A percentile compares a stretch with the other conserved stretches of the same genome.
These are phyloP conservation scores for Nannoperca obscura DNA, from an alignment of 2,797 vertebrate genomes.

Conservation along the genomic window DNA sequence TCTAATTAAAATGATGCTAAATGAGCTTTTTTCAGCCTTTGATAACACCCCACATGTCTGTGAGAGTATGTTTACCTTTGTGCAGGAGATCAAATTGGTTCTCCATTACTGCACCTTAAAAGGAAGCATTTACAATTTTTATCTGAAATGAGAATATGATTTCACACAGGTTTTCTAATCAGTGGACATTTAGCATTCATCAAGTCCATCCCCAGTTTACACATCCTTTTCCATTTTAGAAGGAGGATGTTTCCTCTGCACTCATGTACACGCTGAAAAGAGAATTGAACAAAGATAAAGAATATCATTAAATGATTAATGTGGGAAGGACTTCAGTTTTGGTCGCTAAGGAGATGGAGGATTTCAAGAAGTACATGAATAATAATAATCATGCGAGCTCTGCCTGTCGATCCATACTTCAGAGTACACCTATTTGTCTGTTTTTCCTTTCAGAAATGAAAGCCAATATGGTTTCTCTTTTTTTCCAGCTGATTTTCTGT, in stretches of 20 bases:
- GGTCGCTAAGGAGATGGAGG: slow-evolving; percentile 65
- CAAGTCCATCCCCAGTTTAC: slow-evolving; percentile 72
- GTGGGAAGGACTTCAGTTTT: slow-evolving; percentile 63
- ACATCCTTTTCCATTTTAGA: slow-evolving; percentile 69
- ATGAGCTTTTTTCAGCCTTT: slow-evolving; percentile 78
- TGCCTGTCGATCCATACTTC: slow-evolving; percentile 72
- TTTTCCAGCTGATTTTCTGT: slow-evolving; percentile 44
- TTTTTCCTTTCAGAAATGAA: slow-evolving; percentile 69
- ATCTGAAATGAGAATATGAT: slow-evolving; percentile 82
- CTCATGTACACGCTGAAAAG: slow-evolving; percentile 54
- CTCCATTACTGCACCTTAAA: slow-evolving; percentile 81
- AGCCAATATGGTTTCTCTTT: slow-evolving; percentile 52
- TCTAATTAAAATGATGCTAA: slow-evolving; percentile 83
- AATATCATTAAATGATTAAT: slow-evolving; percentile 75
- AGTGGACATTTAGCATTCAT: slow-evolving; percentile 79
- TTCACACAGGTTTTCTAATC: slow-evolving; percentile 83
- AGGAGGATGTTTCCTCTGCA: slow-evolving; percentile 68
- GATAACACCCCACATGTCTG: slow-evolving; percentile 73
- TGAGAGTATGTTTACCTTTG: slow-evolving; percentile 80
- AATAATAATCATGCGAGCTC: slow-evolving; percentile 73
- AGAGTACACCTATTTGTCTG: slow-evolving; percentile 66
- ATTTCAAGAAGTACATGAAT: slow-evolving; percentile 76
- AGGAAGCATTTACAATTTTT: slow-evolving; percentile 81
- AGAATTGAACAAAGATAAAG: slow-evolving; percentile 67
- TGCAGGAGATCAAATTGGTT: slow-evolving; percentile 84